phyloP scores from a whole-genome alignment of 37 sponge, comb jelly and placozoan genomes.

The Amphimedon queenslandica region DNA sequence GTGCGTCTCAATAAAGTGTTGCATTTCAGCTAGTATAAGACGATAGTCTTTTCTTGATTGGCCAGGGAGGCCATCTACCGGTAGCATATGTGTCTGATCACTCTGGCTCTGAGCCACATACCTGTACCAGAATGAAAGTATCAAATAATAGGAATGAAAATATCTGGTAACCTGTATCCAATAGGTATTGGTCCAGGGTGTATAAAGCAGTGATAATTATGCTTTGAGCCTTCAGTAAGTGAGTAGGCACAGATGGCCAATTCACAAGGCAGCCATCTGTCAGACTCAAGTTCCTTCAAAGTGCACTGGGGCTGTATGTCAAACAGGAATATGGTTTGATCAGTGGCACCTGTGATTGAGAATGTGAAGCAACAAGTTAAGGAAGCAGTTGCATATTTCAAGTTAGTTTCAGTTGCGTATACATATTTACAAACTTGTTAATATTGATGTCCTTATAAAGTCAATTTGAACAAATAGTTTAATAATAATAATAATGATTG shows the following conservation, averaged over 20 bases:
- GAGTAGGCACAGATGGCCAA: conserved; percentile 63
- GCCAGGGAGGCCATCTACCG: conserved; percentile 50
- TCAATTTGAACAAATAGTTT: no score
- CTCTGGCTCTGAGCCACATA: conserved; percentile 49
- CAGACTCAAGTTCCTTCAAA: conserved; percentile 18
- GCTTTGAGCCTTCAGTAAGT: conserved; percentile 31
- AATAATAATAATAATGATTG: no score
- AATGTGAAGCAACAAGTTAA: background rate
- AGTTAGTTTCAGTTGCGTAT: background rate
- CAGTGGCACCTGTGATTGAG: conserved; percentile 11
- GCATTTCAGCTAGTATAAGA: conserved; percentile 36
- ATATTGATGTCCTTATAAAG: no score
- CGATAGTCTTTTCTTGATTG: conserved; percentile 61
- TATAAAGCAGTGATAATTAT: conserved; percentile 53
- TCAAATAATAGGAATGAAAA: no score
- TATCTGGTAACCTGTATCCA: no score
- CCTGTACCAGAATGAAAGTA: no score
- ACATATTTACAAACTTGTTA: background rate
- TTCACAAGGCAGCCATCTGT: conserved; percentile 60
- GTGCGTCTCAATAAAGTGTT: conserved; percentile 41
- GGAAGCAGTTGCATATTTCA: background rate
- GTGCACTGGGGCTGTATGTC: conserved; percentile 69
- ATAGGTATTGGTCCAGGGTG: conserved; percentile 76
- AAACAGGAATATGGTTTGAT: conserved; percentile 47
- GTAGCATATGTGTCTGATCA: conserved; percentile 71